phyloP scores from a whole-genome alignment of 2,797 vertebrate species.

The Carduelis carduelis region DNA sequence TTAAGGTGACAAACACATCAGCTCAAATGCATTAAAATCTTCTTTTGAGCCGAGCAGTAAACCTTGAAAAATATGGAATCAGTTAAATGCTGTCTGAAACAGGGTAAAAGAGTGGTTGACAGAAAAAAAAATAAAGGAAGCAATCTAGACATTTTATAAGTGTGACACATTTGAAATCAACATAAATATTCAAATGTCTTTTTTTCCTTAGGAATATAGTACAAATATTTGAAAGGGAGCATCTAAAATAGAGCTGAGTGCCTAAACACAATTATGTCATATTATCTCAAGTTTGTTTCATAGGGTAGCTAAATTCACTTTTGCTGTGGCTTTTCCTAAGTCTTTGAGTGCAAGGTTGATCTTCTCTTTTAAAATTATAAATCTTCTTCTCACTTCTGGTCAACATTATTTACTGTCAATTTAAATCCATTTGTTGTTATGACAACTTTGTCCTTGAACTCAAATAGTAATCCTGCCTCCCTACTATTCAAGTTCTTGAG shows the following conservation, averaged over 20 bases:
- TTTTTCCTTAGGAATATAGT: neutral
- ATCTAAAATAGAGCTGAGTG: neutral
- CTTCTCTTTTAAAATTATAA: neutral
- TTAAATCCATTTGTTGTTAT: neutral
- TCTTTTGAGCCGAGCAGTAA: neutral
- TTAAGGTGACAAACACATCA: neutral
- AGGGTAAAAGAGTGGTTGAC: neutral
- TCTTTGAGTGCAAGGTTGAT: neutral
- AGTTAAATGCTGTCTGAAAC: neutral
- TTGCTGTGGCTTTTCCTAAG: neutral
- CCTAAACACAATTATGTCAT: neutral
- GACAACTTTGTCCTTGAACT: neutral
- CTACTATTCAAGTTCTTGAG: neutral
- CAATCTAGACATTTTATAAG: neutral
- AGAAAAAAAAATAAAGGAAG: neutral
- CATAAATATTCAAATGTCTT: neutral
- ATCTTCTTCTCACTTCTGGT: neutral
- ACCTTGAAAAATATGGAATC: neutral
- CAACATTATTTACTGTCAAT: neutral
- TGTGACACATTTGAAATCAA: neutral
- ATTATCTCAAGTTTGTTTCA: neutral
- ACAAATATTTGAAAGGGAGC: neutral
- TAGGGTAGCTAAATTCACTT: neutral
- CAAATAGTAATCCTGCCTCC: neutral
- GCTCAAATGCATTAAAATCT: neutral